Evolutionary conservation across 2,113 vertebrate genomes (phyloP), one percentile per base, ranked within the genome.

Genomic region (Condylura cristata): DNA sequence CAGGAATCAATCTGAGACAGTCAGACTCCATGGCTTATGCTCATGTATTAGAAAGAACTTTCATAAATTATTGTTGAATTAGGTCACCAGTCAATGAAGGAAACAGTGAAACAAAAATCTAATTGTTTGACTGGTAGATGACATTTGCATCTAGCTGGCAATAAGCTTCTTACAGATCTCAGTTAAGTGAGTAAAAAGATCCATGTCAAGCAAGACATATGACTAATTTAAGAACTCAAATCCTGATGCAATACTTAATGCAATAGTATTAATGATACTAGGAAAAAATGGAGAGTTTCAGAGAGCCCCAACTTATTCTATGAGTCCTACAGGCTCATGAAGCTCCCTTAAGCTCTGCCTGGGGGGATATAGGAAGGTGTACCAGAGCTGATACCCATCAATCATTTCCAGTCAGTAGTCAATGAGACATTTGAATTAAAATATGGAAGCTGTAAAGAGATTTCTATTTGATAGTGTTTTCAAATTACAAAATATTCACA

Each of bases 301-400:
- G 68, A 92, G 82, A 66, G 41, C 26, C 44, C 63, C 56, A 80
- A 91, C 60, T 88, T 87, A 78, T 34, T 78, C 24, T 46, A 2
- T 88, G 72, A 86, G 48, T 95, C 94, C 82, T 89, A 94, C 5
- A 83, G 82, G 93, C 82, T 65, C 34, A 30, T 41, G 12, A 70
- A 89, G 63, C 34, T 92, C 91, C 96, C 96, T 96, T 85, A 65
- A 97, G 96, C 89, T 94, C 48, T 97, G 93, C 95, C 95, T 94
- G 46, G 8, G 74, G 97, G 63, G 5, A 92, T 60, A 24, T 39
- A 95, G 63, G 44, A 90, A 96, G 34, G 22, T 94, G 56, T 39
- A 89, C 20, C 16, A 65, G 60, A 92, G 32, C 37, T 68, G 70
- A 78, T 20, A 75, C 82, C 37, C 92, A 79, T 94, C 96, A 96